phyloP scores from a whole-genome alignment of 2,888 invertebrate species.

The Apamea monoglypha region DNA sequence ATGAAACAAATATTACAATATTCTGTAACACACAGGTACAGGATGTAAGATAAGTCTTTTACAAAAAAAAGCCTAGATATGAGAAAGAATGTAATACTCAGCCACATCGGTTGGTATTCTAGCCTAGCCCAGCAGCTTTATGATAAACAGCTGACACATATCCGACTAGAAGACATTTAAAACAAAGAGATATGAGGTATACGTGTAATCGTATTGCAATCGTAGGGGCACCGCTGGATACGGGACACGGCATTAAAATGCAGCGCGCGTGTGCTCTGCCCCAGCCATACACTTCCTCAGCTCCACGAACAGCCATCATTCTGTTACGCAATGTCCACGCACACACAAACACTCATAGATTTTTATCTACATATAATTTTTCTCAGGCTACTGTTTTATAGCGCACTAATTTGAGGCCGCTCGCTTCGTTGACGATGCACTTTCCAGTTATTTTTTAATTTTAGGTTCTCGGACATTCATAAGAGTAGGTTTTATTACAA shows the following conservation, averaged over 20 bases:
- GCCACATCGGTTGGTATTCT: conserved; percentile 40
- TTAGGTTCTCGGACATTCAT: conserved; percentile 41
- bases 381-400: conserved; percentile 57
- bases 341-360: conserved; percentile 56
- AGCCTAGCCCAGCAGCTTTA: conserved; percentile 46
- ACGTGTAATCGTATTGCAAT: conserved; percentile 65
- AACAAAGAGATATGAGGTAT: conserved; percentile 59
- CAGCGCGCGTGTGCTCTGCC: conserved; percentile 75
- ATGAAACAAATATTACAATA: background rate
- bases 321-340: conserved; percentile 74
- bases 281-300: conserved; percentile 69
- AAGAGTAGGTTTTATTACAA: conserved; percentile 37
- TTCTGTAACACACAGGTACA: background rate
- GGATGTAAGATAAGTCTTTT: background rate
- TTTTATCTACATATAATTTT: conserved; percentile 53
- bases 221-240: conserved; percentile 63
- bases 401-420: conserved; percentile 50
- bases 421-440: conserved; percentile 54
- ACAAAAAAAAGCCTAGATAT: background rate
- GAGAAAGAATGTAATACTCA: conserved; percentile 19
- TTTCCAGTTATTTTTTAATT: conserved; percentile 51
- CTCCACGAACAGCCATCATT: conserved; percentile 66
- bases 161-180: conserved; percentile 49
- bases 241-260: conserved; percentile 79
- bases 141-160: conserved; percentile 58